Conservation (phyloP, 2,113 vertebrate genomes). For the Bubo scandiacus region DNA sequence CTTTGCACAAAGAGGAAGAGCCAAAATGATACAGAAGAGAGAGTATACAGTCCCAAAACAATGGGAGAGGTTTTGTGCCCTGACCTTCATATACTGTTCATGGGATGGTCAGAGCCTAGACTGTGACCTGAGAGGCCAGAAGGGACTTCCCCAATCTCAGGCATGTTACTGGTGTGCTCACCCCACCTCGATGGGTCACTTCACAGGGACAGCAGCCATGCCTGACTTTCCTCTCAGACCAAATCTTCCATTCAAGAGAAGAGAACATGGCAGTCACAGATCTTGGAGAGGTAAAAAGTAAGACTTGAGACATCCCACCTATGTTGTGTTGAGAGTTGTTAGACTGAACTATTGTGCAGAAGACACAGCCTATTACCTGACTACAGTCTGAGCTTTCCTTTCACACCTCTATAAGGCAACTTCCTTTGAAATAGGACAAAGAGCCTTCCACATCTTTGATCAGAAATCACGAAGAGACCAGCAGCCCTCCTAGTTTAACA, state of each 20-base stretch:
- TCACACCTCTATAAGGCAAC: neutral
- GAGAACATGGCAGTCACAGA: neutral
- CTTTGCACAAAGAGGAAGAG: neutral
- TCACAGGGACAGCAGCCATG: accelerated
- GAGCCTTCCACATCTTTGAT: neutral
- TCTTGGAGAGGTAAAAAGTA: neutral
- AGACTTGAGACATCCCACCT: neutral
- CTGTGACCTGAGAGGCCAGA: neutral
- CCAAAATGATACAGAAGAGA: neutral
- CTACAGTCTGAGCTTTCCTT: neutral
- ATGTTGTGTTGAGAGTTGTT: neutral
- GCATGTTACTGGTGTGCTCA: neutral
- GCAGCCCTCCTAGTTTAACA: neutral
- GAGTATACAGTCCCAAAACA: neutral
- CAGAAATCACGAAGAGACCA: neutral
- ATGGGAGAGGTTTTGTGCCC: neutral
- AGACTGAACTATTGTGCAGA: neutral
- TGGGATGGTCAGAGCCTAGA: neutral
- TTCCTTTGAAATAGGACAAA: neutral
- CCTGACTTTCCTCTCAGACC: neutral
- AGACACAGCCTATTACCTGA: neutral
- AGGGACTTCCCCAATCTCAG: neutral
- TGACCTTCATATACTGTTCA: neutral
- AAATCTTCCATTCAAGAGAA: neutral
- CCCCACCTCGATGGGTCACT: accelerated